These are phyloP conservation scores for Cebidichthys violaceus DNA, from an alignment of 2,113 vertebrate species.

Conservation along the genomic window DNA sequence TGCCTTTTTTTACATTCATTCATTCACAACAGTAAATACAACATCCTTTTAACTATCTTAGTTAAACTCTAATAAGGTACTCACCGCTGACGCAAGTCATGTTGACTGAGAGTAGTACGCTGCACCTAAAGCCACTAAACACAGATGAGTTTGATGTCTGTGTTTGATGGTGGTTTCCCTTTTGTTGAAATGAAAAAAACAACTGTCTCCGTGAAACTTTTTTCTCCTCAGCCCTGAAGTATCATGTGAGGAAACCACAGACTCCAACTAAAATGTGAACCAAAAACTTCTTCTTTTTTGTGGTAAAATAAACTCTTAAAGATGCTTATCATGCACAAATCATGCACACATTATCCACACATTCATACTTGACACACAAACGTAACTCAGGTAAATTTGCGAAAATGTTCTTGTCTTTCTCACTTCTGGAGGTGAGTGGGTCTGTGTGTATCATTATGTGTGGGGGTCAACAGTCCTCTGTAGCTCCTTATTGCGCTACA, in stretches of 20 bases:
- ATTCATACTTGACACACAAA: neutral
- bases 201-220: neutral
- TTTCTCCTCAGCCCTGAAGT: neutral
- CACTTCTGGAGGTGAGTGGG: too few species aligned
- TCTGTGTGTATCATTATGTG: neutral
- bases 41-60: neutral
- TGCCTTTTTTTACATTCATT: neutral
- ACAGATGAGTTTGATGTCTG: neutral
- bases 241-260: slow-evolving; percentile 40
- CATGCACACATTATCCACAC: neutral
- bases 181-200: slow-evolving; percentile 19
- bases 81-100: slow-evolving; percentile 68
- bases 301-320: neutral
- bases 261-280: neutral
- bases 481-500: neutral
- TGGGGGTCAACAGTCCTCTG: neutral
- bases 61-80: slow-evolving; percentile 34
- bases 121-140: slow-evolving; percentile 19
- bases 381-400: neutral
- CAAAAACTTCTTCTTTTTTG: neutral
- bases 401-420: too few species aligned
- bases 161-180: slow-evolving; percentile 63
- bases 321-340: neutral
- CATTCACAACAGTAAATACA: neutral
- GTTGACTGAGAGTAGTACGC: slow-evolving; percentile 9